Conservation (phyloP, 23 tunicate genomes). For the Styela plicata region DNA sequence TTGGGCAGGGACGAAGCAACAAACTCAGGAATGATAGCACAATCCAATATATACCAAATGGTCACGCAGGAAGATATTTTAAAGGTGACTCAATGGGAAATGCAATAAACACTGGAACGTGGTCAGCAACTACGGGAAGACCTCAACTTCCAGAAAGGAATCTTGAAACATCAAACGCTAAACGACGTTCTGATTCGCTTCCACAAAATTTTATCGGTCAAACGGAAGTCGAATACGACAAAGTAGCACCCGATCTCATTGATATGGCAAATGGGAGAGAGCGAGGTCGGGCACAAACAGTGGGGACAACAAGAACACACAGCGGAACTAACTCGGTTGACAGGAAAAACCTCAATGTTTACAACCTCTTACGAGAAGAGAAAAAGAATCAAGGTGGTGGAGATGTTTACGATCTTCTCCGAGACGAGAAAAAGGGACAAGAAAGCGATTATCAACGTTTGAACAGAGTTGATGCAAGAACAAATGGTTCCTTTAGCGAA, state of each 20-base stretch:
- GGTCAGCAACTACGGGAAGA: not conserved
- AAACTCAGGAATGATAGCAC: not conserved
- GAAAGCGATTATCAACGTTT: not conserved
- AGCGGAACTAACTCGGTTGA: not conserved
- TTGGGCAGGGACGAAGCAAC: conserved; percentile 3
- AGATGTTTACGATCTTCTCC: not conserved
- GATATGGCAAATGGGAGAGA: not conserved
- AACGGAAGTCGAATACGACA: conserved; percentile 9
- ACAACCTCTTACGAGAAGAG: not conserved
- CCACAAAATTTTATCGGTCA: not conserved
- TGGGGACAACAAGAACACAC: not conserved
- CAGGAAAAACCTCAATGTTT: not conserved
- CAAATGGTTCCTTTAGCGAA: not conserved
- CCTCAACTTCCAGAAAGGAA: conserved; percentile 3
- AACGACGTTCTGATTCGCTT: not conserved
- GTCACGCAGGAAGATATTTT: not conserved
- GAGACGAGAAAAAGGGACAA: not conserved
- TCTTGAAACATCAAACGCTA: not conserved
- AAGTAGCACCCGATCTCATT: conserved; percentile 1
- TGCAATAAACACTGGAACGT: not conserved
- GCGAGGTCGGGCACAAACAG: not conserved
- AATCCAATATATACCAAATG: not conserved
- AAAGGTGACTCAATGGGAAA: not conserved
- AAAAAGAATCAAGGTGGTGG: not conserved
- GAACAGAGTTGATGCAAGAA: not conserved